These are phyloP conservation scores for Venustaconcha ellipsiformis DNA, from an alignment of 1,140 invertebrate genomes.

Conservation along the genomic window DNA sequence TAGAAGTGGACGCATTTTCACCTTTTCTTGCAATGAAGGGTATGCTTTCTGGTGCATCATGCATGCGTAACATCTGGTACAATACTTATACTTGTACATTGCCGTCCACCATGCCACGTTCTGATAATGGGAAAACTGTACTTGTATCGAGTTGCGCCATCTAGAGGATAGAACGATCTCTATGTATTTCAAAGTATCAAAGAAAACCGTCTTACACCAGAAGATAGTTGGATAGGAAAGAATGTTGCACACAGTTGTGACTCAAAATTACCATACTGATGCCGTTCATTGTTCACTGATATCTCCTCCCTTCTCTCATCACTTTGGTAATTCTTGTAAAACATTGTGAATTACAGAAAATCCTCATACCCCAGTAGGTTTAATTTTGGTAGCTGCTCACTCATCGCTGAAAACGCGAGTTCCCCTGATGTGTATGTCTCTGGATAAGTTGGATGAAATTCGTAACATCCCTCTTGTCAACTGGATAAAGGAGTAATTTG, in stretches of 20 bases:
- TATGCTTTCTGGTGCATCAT: no score
- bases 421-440: slow-evolving; percentile 11
- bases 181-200: not conserved
- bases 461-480: not conserved
- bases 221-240: not conserved
- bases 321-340: slow-evolving; percentile 21
- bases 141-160: not conserved
- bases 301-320: slow-evolving; percentile 6
- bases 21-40: no score
- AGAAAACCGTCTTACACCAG: not conserved
- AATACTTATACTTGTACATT: no score
- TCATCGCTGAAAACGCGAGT: slow-evolving; percentile 20
- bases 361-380: slow-evolving; percentile 17
- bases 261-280: slow-evolving; percentile 24
- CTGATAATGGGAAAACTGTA: slow-evolving; percentile 16
- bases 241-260: slow-evolving; percentile 14
- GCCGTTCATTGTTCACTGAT: slow-evolving; percentile 18
- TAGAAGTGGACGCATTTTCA: no score
- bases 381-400: slow-evolving; percentile 19
- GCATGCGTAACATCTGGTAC: no score
- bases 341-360: slow-evolving; percentile 18
- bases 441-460: slow-evolving; percentile 17
- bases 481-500: no score
- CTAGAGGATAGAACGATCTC: not conserved
- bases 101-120: slow-evolving; percentile 3